phyloP scores from a whole-genome alignment of 2,888 invertebrate genomes.

The Meandrusa payeni region DNA sequence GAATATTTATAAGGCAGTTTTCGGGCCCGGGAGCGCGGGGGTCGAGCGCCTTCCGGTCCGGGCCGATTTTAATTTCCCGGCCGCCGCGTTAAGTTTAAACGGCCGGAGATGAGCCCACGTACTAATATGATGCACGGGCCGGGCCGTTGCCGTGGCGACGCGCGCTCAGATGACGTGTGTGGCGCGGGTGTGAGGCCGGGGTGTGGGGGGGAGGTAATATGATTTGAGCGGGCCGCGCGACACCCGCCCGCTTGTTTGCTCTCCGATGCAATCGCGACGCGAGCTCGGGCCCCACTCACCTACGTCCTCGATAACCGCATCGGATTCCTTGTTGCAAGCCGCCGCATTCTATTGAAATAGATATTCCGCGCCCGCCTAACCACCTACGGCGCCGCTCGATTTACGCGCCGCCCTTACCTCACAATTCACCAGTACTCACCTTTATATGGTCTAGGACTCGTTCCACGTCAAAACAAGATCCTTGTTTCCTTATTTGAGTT shows the following conservation, averaged over 20 bases:
- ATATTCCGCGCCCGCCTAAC: slow-evolving; percentile 59
- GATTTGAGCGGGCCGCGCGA: slow-evolving; percentile 71
- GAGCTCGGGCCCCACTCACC: slow-evolving; percentile 70
- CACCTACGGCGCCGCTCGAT: slow-evolving; percentile 59
- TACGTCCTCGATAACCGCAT: slow-evolving; percentile 77
- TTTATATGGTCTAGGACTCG: slow-evolving; percentile 32
- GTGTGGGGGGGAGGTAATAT: slow-evolving; percentile 76
- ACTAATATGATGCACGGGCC: slow-evolving; percentile 81
- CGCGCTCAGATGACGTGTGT: slow-evolving; percentile 85
- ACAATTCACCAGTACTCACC: slow-evolving; percentile 48
- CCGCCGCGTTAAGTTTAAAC: slow-evolving; percentile 71
- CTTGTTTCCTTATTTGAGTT: background rate
- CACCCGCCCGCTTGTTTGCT: slow-evolving; percentile 79
- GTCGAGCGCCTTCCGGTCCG: slow-evolving; percentile 66
- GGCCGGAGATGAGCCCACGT: slow-evolving; percentile 77
- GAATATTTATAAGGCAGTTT: slow-evolving; percentile 27
- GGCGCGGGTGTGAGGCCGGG: slow-evolving; percentile 50
- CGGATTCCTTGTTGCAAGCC: slow-evolving; percentile 77
- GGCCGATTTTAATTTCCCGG: slow-evolving; percentile 76
- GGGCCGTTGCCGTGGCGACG: slow-evolving; percentile 85
- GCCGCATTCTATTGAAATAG: slow-evolving; percentile 76
- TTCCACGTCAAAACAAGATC: background rate
- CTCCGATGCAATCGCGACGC: slow-evolving; percentile 81
- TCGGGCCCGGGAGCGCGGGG: slow-evolving; percentile 43
- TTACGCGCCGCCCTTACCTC: slow-evolving; percentile 53